Evolutionary conservation across 2,797 vertebrate genomes (phyloP).

Genomic region (Crax fasciolata): DNA sequence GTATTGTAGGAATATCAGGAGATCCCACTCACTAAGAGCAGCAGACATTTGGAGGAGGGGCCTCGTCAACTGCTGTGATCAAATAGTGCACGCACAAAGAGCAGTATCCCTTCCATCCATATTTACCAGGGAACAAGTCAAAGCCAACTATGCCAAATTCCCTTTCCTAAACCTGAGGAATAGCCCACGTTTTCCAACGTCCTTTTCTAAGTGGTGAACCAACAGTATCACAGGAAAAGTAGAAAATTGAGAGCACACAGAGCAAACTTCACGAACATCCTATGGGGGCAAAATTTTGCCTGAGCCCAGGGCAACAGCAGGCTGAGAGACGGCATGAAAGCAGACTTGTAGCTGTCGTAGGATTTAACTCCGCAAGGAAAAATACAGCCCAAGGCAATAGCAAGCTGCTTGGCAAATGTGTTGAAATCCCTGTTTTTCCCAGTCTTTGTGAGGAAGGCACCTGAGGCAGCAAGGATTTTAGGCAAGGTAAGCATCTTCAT

Average conservation of each 20-base stretch:
- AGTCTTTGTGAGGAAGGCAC: neutral
- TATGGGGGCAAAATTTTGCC: neutral
- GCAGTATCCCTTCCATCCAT: neutral
- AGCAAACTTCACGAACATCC: neutral
- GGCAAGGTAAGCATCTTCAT: neutral
- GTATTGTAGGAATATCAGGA: neutral
- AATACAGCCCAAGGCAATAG: neutral
- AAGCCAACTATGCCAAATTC: neutral
- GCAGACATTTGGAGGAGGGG: neutral
- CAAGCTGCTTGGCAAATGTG: neutral
- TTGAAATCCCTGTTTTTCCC: neutral
- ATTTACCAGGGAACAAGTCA: neutral
- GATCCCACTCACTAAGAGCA: neutral
- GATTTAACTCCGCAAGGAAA: neutral
- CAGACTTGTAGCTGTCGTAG: neutral
- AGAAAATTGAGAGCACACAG: neutral
- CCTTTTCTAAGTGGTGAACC: neutral
- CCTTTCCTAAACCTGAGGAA: neutral
- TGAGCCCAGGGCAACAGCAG: neutral
- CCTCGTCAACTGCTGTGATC: neutral
- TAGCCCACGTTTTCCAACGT: neutral
- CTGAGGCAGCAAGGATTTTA: neutral
- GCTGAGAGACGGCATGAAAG: neutral
- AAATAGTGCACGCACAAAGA: neutral
- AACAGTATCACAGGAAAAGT: rapidly evolving